These are phyloP conservation scores for Aplidium turbinatum DNA, from an alignment of 23 tunicate genomes.

Conservation along the genomic window DNA sequence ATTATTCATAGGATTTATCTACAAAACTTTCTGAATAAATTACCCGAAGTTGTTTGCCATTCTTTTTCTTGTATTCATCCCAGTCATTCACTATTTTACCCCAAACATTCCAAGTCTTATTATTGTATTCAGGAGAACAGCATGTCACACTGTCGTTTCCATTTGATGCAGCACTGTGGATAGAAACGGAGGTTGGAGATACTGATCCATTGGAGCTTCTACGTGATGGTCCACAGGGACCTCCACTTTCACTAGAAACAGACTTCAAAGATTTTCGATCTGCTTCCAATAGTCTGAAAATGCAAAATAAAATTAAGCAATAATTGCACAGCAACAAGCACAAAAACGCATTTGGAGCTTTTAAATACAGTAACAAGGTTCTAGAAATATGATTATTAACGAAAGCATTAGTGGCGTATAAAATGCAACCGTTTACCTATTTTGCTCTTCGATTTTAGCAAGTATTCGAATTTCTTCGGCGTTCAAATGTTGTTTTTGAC, in stretches of 20 bases:
- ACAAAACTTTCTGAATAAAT: too few relatives aligned
- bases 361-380: too few relatives aligned
- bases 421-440: too few relatives aligned
- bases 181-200: slow-evolving; percentile 62
- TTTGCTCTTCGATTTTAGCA: slow-evolving; percentile 67
- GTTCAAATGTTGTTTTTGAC: slow-evolving; percentile 29
- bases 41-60: slow-evolving; percentile 72
- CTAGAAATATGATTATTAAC: too few relatives aligned
- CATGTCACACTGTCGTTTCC: background rate
- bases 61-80: slow-evolving; percentile 67
- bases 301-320: background rate
- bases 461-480: slow-evolving; percentile 60
- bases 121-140: slow-evolving; percentile 25
- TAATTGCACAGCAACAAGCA: too few relatives aligned
- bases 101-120: slow-evolving; percentile 74
- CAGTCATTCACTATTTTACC: slow-evolving; percentile 79
- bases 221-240: slow-evolving; percentile 29
- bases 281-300: slow-evolving; percentile 66
- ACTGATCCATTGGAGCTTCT: slow-evolving; percentile 67
- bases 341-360: too few relatives aligned
- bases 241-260: slow-evolving; percentile 79
- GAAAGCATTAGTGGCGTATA: too few relatives aligned
- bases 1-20: too few relatives aligned
- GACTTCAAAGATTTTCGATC: slow-evolving; percentile 81
- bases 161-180: slow-evolving; percentile 11